Conservation (phyloP, 2,797 vertebrate genomes). For the Emys orbicularis region DNA sequence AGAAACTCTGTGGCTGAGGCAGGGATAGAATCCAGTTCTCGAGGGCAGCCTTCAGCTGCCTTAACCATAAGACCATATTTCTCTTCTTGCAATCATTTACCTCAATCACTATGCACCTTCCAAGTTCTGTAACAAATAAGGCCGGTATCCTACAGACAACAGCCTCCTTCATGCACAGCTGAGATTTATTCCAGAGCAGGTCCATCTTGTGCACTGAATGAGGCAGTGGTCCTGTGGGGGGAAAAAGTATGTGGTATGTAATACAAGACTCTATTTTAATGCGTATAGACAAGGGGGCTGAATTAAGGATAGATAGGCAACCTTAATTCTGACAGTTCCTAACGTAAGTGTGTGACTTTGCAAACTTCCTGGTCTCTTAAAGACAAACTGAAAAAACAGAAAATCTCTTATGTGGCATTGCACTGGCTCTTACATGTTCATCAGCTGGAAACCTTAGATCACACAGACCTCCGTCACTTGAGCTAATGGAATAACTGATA, state of each 20-base stretch:
- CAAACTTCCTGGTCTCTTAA: no score
- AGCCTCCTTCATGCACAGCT: background rate
- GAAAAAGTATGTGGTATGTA: no score
- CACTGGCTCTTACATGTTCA: background rate
- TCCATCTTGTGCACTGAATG: background rate
- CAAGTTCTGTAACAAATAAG: background rate
- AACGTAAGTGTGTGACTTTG: no score
- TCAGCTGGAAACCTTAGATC: background rate
- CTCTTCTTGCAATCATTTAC: background rate
- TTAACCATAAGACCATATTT: background rate
- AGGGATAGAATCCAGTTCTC: background rate
- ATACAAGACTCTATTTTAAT: no score
- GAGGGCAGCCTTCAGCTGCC: rapidly evolving
- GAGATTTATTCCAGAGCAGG: background rate
- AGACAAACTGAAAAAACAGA: no score
- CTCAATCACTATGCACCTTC: background rate
- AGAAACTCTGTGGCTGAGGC: background rate
- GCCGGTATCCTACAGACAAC: background rate
- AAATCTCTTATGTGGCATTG: no score
- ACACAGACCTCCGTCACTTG: rapidly evolving
- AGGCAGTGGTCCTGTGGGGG: background rate
- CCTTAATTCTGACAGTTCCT: no score
- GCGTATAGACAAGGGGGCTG: no score
- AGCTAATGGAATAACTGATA: background rate
- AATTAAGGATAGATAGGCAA: no score